Percentiles rank a stretch among this genome's conserved stretches.
Evolutionary conservation across 64 coral and sea anemone species (phyloP).

Genomic region (Platygyra sinensis): DNA sequence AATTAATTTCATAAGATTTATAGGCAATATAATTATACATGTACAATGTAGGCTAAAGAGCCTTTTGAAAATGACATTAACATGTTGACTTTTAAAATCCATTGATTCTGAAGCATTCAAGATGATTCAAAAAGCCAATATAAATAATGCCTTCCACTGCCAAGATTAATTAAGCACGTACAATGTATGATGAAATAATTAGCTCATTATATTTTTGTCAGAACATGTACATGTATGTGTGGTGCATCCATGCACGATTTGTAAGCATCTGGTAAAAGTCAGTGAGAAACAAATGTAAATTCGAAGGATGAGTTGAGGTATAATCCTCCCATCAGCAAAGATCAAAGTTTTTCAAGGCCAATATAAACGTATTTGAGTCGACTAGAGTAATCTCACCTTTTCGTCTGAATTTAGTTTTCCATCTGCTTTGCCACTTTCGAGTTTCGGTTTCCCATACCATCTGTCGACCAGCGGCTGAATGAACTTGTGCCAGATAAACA

Average conservation of each 20-base stretch:
- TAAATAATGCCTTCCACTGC: not conserved
- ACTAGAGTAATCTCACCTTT: not conserved
- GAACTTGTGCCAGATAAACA: constrained; percentile 99
- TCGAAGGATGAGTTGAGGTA: not conserved
- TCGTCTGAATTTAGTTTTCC: constrained; percentile 4
- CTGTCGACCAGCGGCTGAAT: constrained; percentile 87
- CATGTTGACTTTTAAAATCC: not conserved
- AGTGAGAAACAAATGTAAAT: not conserved
- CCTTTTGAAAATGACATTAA: not conserved
- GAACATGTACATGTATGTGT: too few species aligned
- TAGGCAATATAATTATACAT: too few species aligned
- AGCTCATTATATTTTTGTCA: not conserved
- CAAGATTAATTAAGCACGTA: not conserved
- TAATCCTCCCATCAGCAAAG: not conserved
- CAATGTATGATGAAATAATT: constrained; percentile 8
- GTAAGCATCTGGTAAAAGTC: not conserved
- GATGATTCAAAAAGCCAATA: not conserved
- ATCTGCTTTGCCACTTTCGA: constrained; percentile 39
- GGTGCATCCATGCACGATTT: not conserved
- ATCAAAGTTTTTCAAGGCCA: not conserved
- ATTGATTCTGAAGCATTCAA: not conserved
- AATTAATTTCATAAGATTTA: too few species aligned
- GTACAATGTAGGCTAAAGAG: too few species aligned
- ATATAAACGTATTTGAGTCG: not conserved
- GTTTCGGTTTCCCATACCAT: constrained; percentile 79